Evolutionary conservation across 2,797 vertebrate genomes (phyloP).

Genomic region (Acrossocheilus wenchowensis): DNA sequence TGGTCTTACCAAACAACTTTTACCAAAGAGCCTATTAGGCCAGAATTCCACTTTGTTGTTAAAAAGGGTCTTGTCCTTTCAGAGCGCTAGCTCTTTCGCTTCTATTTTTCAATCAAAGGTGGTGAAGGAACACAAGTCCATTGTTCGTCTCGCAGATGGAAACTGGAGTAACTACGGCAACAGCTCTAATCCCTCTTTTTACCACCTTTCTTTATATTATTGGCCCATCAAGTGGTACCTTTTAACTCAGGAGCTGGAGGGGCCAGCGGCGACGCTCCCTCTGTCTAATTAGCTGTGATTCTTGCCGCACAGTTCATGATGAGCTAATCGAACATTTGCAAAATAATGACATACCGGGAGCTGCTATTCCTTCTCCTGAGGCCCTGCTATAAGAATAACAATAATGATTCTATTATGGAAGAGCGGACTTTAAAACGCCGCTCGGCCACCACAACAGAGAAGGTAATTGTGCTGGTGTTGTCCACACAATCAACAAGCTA

Average conservation of each 20-base stretch:
- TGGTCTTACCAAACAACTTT: slow-evolving; percentile 86
- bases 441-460: slow-evolving; percentile 94
- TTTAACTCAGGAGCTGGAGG: slow-evolving; percentile 92
- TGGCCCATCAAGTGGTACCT: slow-evolving; percentile 94
- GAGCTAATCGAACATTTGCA: slow-evolving; percentile 97
- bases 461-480: slow-evolving; percentile 96
- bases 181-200: slow-evolving; percentile 95
- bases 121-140: slow-evolving; percentile 94
- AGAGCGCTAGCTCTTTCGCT: slow-evolving; percentile 82
- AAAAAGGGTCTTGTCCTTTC: slow-evolving; percentile 93
- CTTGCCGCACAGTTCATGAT: slow-evolving; percentile 92
- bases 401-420: slow-evolving; percentile 99
- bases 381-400: slow-evolving; percentile 94
- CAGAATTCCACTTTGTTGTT: slow-evolving; percentile 92
- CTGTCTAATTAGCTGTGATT: slow-evolving; percentile 96
- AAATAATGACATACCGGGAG: slow-evolving; percentile 95
- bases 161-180: slow-evolving; percentile 99
- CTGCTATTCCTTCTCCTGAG: slow-evolving; percentile 90
- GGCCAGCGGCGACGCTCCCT: slow-evolving; percentile 82
- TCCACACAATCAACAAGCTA: slow-evolving; percentile 99
- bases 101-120: slow-evolving; percentile 91
- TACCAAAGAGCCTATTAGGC: slow-evolving; percentile 88
- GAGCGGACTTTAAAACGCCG: slow-evolving; percentile 93
- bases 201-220: slow-evolving; percentile 92
- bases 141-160: slow-evolving; percentile 96